phyloP scores from a whole-genome alignment of 2,888 invertebrate genomes.

The Zhuqinia jingwanae region DNA sequence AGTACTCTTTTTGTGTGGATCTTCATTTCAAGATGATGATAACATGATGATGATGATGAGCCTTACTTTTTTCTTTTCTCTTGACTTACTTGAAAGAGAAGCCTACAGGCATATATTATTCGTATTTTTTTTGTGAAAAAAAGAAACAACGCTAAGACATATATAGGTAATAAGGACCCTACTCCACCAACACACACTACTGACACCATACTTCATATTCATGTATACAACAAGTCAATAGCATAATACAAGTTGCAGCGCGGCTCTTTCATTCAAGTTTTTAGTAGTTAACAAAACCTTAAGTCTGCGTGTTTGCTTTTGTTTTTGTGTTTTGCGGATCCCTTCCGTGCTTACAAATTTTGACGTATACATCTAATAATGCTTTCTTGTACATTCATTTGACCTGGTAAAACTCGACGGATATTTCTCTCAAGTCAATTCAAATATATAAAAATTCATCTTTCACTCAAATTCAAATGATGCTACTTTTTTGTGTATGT shows the following conservation, averaged over 20 bases:
- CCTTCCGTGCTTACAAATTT: slow-evolving; percentile 20
- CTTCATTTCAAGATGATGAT: slow-evolving; percentile 21
- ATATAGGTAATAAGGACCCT: slow-evolving; percentile 44
- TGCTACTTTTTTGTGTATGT: neutral
- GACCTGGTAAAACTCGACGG: slow-evolving; percentile 36
- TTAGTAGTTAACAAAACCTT: neutral
- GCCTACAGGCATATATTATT: slow-evolving; percentile 55
- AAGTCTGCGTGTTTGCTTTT: neutral
- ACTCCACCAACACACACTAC: slow-evolving; percentile 55
- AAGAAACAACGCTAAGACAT: slow-evolving; percentile 39
- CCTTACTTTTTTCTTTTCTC: slow-evolving; percentile 21
- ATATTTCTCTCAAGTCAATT: neutral
- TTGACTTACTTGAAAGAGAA: slow-evolving; percentile 28
- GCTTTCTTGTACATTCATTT: slow-evolving; percentile 27
- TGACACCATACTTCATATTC: slow-evolving; percentile 18
- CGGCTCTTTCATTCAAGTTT: slow-evolving; percentile 45
- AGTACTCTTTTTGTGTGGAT: slow-evolving; percentile 11
- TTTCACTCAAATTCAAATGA: neutral
- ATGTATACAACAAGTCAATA: neutral
- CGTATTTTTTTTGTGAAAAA: slow-evolving; percentile 5
- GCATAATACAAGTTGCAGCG: slow-evolving; percentile 4
- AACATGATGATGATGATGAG: neutral
- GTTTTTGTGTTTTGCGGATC: neutral
- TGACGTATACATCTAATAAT: neutral
- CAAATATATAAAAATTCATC: slow-evolving; percentile 8